Base-by-base conservation (phyloP, 2,888 invertebrate species). In the Andrena bucephala region DNA sequence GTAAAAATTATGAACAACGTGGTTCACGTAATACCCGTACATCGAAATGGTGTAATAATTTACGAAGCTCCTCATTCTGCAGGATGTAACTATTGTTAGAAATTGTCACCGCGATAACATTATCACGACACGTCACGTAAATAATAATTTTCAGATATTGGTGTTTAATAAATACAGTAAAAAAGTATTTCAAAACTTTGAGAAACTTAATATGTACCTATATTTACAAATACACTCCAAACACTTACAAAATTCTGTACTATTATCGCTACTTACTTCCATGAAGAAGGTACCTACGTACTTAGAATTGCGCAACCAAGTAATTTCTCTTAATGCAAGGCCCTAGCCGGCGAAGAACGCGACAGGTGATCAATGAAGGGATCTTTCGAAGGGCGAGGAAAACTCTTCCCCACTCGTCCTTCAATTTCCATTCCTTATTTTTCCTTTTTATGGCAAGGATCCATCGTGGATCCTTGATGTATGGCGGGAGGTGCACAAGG, bases 381-480 rank as follows among this genome's bases (percentile, higher is more conserved):
- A 69, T 42, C 52, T 48, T 42, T 4, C 13, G 33, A 20, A 13
- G 59, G 29, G 68, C 36, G 29, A 59, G 54, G 29, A 10, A 60
- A 73, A 72, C 74, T 52, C 70, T 74, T 72, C 63, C 48, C 73
- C 80, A 62, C 67, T 52, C 13, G 48, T 76, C 54, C 36, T 83
- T 81, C 77, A 65, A 78, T 85, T 80, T 78, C 74, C 83, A 80
- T 83, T 87, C 71, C 82, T 85, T 78, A 84, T 78, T 80, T 78
- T 81, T 57, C 57, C 42, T 13, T 27, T 50, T 27, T 3, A 16
- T n/a, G 7, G 42, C 33, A 27, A n/a, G 48, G 20, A 29, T 76
- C 77, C 63, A 73, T 77, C 65, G 50, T 75, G 66, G 48, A 54
- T 67, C 36, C 67, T n/a, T 50, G 62, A 54, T 77, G 36, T 52